A percentile compares a stretch with the other conserved stretches of the same genome.
Conservation (phyloP, 2,113 vertebrate genomes). For the Mustelus asterias region DNA sequence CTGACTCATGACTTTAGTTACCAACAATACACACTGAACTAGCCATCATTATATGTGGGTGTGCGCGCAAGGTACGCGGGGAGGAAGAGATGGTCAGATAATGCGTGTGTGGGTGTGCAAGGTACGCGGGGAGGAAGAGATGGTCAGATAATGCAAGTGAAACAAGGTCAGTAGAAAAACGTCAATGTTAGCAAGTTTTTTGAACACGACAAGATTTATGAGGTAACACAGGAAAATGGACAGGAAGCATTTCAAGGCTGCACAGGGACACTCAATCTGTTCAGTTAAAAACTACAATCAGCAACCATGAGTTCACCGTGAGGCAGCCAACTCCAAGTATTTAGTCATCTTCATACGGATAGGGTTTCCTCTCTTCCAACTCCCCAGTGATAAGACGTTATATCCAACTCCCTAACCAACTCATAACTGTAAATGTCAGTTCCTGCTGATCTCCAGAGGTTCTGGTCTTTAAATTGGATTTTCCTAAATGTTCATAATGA, state of each 20-base stretch:
- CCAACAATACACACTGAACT: background rate
- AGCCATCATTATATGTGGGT: background rate
- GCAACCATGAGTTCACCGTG: background rate
- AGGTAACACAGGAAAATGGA: background rate
- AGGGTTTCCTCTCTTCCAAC: background rate
- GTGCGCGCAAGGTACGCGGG: too few species aligned
- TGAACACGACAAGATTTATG: background rate
- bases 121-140: background rate
- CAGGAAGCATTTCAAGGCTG: constrained; percentile 18
- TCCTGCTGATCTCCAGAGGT: background rate
- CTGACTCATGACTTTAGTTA: too few species aligned
- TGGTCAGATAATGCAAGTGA: background rate
- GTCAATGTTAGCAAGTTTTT: constrained; percentile 5
- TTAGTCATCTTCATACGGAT: background rate
- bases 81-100: background rate
- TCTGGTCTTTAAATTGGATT: background rate
- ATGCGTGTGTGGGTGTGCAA: background rate
- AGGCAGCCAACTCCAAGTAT: background rate
- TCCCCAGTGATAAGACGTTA: background rate
- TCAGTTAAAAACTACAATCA: background rate
- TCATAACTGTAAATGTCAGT: background rate
- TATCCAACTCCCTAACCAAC: background rate
- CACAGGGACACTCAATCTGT: background rate
- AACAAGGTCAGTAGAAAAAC: background rate
- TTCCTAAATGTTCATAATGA: background rate